phyloP scores from a whole-genome alignment of 2,888 invertebrate genomes.

The Scotopteryx bipunctaria region DNA sequence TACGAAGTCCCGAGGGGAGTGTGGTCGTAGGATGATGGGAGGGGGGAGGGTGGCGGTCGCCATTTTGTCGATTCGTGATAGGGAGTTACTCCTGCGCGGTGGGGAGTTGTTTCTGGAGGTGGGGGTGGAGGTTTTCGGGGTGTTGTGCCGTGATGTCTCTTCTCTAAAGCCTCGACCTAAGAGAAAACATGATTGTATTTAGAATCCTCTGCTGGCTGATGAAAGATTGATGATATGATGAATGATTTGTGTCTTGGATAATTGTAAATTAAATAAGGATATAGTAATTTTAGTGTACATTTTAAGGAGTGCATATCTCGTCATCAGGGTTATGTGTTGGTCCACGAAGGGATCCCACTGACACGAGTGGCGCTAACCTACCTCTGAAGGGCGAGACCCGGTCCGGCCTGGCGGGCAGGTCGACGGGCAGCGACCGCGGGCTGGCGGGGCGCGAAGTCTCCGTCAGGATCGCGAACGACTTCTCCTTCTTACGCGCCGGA shows the following conservation, averaged over 20 bases:
- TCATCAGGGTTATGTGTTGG: no score
- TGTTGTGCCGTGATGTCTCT: slow-evolving; percentile 81
- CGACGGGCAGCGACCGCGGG: slow-evolving; percentile 68
- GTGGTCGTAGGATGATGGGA: slow-evolving; percentile 59
- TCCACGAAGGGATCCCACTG: no score
- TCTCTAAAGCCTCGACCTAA: slow-evolving; percentile 80
- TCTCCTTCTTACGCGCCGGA: slow-evolving; percentile 84
- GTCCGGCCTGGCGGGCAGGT: slow-evolving; percentile 59
- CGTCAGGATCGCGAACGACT: slow-evolving; percentile 87
- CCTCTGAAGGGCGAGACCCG: slow-evolving; percentile 85
- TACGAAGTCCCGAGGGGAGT: slow-evolving; percentile 73
- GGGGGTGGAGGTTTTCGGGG: slow-evolving; percentile 73
- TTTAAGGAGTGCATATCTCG: no score
- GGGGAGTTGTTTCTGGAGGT: slow-evolving; percentile 75
- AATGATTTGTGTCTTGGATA: no score
- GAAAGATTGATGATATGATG: no score
- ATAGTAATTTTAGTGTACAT: no score
- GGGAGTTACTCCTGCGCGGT: slow-evolving; percentile 67
- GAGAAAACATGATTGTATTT: neutral
- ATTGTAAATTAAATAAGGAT: no score
- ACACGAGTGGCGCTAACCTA: slow-evolving; percentile 19
- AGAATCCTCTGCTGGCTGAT: neutral
- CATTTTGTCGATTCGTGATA: slow-evolving; percentile 73
- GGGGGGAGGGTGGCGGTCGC: slow-evolving; percentile 65
- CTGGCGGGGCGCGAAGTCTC: slow-evolving; percentile 80